Base-by-base conservation (phyloP, 1,140 invertebrate species). In the Zaprionus davidi region DNA sequence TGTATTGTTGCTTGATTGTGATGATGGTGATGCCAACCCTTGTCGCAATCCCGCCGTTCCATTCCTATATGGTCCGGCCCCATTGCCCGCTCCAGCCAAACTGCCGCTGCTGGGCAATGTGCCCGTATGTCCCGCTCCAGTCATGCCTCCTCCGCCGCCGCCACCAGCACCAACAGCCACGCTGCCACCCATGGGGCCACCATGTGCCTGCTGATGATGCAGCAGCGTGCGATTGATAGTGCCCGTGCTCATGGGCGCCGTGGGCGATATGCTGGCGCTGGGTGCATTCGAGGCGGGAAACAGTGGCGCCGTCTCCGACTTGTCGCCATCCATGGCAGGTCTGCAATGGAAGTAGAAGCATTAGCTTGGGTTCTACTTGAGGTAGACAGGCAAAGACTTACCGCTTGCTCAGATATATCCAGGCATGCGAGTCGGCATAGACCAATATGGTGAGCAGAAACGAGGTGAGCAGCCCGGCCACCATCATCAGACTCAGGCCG, bases 351-450 rank as follows among this genome's bases (percentile, higher is more conserved):
- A 41, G 3, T 46, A 20, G 46, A 15, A 13, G 0, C 2, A 46
- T 41, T 56, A 51, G 20, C 46, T 13, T 24, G n/a, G 46, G 20
- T 2, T 22, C 5, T 1, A 12, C 20, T 46, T 17, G 11, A 1
- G 1, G 0, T 13, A 11, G 0, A 24, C 22, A 11, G 3, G 11
- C 5, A 2, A 31, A 31, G 36, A n/a, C 34, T 49, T 77, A 92
- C 92, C 91, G 78, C 93, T 97, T 98, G 92, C 96, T 96, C 78
- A 98, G 97, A 91, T 98, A 98, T 82, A 99, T 98, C 98, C 98
- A 99, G 15, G 97, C 98, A 92, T 98, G 97, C n/a, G 97, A 98
- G 92, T 98, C 97, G 24, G 98, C 96, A 94, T 98, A 97, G 38
- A 99, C 98, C 12, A 99, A 95, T 38, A 98, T 95, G 0, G 98